Evolutionary conservation across 2,888 invertebrate genomes (phyloP).

Genomic region (Tanytarsus gracilentus): DNA sequence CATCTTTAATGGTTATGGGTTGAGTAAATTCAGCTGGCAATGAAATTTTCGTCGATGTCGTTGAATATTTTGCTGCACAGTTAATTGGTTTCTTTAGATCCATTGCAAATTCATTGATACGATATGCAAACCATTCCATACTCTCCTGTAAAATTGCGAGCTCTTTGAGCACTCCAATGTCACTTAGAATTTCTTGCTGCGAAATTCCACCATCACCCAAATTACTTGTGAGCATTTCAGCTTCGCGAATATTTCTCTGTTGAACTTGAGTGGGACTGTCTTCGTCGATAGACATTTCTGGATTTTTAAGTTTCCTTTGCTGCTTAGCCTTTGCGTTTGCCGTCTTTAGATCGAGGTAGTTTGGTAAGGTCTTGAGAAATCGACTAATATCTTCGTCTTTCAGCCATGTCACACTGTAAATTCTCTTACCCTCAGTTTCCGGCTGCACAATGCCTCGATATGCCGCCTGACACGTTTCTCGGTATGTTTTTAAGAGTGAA

Average conservation of each 20-base stretch:
- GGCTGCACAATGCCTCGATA: constrained; percentile 69
- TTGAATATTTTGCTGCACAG: constrained; percentile 39
- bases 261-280: constrained; percentile 72
- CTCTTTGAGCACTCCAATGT: constrained; percentile 70
- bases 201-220: constrained; percentile 79
- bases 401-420: constrained; percentile 80
- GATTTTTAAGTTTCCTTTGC: constrained; percentile 34
- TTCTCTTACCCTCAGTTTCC: constrained; percentile 65
- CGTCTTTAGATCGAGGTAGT: constrained; percentile 60
- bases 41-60: constrained; percentile 32
- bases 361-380: constrained; percentile 80
- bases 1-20: constrained; percentile 46
- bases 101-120: constrained; percentile 52
- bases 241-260: constrained; percentile 74
- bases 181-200: constrained; percentile 75
- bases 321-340: constrained; percentile 34
- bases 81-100: constrained; percentile 48
- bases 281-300: constrained; percentile 54
- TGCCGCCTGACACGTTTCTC: constrained; percentile 63
- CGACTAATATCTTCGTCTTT: constrained; percentile 92
- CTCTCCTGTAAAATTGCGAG: constrained; percentile 87
- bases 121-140: constrained; percentile 74
- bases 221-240: constrained; percentile 86
- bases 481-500: constrained; percentile 59
- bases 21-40: constrained; percentile 29